Percentiles rank a stretch among this genome's conserved stretches.
Conservation (phyloP, 2,797 vertebrate species). For the Pogoniulus pusillus region DNA sequence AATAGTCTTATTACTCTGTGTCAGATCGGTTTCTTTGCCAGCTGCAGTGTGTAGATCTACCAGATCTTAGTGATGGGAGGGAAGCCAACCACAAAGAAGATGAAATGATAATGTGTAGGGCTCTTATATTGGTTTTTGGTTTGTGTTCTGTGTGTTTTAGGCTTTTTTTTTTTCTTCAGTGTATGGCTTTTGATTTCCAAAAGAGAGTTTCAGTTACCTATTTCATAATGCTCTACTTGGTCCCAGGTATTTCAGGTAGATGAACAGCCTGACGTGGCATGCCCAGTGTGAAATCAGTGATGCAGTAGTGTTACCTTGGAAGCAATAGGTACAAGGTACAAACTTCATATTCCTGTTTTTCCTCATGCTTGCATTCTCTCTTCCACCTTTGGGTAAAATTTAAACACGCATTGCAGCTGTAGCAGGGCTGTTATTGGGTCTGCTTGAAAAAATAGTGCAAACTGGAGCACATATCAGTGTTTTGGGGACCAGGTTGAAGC, state of each 20-base stretch:
- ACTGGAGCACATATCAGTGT: background rate
- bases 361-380: slow-evolving; percentile 43
- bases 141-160: too few relatives aligned
- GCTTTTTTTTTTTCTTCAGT: background rate
- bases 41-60: background rate
- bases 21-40: background rate
- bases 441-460: background rate
- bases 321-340: slow-evolving; percentile 79
- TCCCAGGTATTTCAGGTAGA: slow-evolving; percentile 86
- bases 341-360: slow-evolving; percentile 76
- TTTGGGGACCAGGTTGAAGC: background rate
- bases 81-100: slow-evolving; percentile 24
- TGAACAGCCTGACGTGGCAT: slow-evolving; percentile 78
- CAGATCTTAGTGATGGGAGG: background rate
- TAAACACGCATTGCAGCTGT: background rate
- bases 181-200: slow-evolving; percentile 72
- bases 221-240: slow-evolving; percentile 78
- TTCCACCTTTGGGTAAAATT: slow-evolving; percentile 64
- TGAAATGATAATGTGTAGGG: slow-evolving; percentile 27
- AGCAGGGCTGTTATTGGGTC: background rate
- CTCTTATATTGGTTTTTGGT: too few relatives aligned
- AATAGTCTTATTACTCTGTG: background rate
- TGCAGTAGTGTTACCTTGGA: slow-evolving; percentile 68
- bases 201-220: slow-evolving; percentile 78
- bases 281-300: slow-evolving; percentile 62